These are phyloP conservation scores for Anticlea derivata DNA, from an alignment of 2,888 invertebrate genomes.

Conservation along the genomic window DNA sequence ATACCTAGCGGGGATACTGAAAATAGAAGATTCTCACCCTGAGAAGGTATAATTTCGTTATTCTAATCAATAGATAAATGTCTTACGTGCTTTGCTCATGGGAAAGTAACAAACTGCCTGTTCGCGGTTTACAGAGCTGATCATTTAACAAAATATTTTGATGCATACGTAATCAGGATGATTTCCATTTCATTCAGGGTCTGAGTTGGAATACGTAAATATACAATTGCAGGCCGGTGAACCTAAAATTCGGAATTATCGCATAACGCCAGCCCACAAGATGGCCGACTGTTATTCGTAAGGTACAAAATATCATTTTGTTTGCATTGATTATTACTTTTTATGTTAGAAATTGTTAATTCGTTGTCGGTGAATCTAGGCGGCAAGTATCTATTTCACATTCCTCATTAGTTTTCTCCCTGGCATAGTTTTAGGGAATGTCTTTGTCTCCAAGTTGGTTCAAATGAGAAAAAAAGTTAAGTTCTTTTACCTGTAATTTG, in stretches of 20 bases:
- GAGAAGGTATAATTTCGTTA: constrained; percentile 53
- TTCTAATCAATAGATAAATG: constrained; percentile 5
- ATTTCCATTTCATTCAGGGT: constrained; percentile 47
- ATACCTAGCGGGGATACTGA: constrained; percentile 43
- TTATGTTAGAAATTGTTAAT: constrained; percentile 40
- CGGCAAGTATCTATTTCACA: constrained; percentile 38
- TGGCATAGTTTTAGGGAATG: constrained; percentile 39
- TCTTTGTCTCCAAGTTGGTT: constrained; percentile 67
- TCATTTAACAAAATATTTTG: constrained; percentile 54
- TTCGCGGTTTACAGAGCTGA: constrained; percentile 72
- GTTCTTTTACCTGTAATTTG: constrained; percentile 37
- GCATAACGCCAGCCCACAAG: constrained; percentile 82
- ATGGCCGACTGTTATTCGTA: constrained; percentile 83
- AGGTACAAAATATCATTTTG: constrained; percentile 73
- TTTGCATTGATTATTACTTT: constrained; percentile 45
- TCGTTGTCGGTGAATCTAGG: constrained; percentile 35
- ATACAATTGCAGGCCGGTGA: constrained; percentile 58
- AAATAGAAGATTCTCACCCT: constrained; percentile 41
- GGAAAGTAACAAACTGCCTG: constrained; percentile 65
- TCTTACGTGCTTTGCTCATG: constrained; percentile 34
- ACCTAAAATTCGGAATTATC: constrained; percentile 65
- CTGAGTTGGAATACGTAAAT: constrained; percentile 49
- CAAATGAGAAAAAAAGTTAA: constrained; percentile 48
- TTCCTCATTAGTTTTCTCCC: constrained; percentile 31
- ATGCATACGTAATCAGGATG: constrained; percentile 50